Evolutionary conservation across 2,797 vertebrate genomes (phyloP).

Genomic region (Chrysocyon brachyurus): DNA sequence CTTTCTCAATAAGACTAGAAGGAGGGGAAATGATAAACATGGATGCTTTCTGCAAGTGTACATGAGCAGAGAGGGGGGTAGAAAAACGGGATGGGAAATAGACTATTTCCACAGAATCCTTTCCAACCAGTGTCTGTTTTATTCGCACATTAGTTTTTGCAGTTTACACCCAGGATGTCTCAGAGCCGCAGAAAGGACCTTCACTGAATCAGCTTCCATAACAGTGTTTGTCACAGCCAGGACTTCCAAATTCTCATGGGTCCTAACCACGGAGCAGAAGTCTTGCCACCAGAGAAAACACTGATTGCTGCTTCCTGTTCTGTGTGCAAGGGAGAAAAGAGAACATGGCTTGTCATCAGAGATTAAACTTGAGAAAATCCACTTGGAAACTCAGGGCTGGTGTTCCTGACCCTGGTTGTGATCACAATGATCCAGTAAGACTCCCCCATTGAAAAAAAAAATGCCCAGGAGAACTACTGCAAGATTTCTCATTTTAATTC

Average conservation of each 20-base stretch:
- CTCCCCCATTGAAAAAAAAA: background rate
- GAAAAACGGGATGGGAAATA: background rate
- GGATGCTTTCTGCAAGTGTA: background rate
- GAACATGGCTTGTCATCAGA: rapidly evolving
- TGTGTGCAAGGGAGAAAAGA: background rate
- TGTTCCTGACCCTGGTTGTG: background rate
- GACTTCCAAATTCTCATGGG: background rate
- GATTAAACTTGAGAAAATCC: background rate
- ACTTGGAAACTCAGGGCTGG: background rate
- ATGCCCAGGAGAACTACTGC: background rate
- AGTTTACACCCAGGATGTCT: background rate
- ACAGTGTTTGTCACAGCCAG: rapidly evolving
- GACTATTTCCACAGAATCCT: too few species aligned
- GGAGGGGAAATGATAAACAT: too few species aligned
- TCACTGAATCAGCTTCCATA: rapidly evolving
- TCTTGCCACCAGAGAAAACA: constrained; percentile 8
- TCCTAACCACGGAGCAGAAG: background rate
- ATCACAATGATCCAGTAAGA: background rate
- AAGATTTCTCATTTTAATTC: background rate
- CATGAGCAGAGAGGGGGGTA: background rate
- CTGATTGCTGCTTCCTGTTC: background rate
- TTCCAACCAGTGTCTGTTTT: rapidly evolving
- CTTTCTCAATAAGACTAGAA: background rate
- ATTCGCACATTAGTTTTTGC: background rate
- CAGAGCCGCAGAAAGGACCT: background rate